These are phyloP conservation scores for Agapornis canus DNA, from an alignment of 2,797 vertebrate species.

Conservation along the genomic window DNA sequence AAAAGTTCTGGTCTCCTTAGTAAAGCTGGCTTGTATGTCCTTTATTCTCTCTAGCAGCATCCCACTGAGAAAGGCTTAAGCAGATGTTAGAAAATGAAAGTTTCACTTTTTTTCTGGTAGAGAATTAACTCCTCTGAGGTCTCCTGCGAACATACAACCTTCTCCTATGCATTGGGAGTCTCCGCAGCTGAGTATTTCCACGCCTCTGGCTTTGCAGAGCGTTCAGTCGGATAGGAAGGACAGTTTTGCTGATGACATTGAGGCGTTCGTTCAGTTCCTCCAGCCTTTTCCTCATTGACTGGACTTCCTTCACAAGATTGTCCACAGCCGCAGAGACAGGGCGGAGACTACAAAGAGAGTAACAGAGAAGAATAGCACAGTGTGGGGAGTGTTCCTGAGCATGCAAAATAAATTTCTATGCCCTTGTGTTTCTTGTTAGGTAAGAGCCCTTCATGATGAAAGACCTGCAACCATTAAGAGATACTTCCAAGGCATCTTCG, in stretches of 20 bases:
- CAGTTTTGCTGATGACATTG: slow-evolving; percentile 75
- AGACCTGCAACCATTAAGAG: not conserved
- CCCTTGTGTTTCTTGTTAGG: not conserved
- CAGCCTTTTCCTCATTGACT: slow-evolving; percentile 85
- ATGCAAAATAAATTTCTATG: not conserved
- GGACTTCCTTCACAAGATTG: slow-evolving; percentile 88
- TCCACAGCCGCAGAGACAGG: slow-evolving; percentile 88
- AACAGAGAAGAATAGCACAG: not conserved
- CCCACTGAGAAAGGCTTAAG: not conserved
- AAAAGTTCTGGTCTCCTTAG: not conserved
- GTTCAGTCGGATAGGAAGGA: slow-evolving; percentile 30
- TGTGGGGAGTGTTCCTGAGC: not conserved
- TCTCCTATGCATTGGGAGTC: slow-evolving; percentile 35
- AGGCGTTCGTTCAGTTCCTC: slow-evolving; percentile 87
- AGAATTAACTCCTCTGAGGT: slow-evolving; percentile 30
- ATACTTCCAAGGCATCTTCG: not conserved
- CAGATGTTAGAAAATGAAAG: not conserved
- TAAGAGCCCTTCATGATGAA: not conserved
- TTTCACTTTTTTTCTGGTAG: not conserved
- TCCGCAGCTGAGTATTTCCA: slow-evolving; percentile 40
- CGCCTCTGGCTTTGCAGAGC: slow-evolving; percentile 58
- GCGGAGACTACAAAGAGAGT: slow-evolving; percentile 81
- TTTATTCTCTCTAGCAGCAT: not conserved
- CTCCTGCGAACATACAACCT: slow-evolving; percentile 47
- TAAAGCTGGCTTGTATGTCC: not conserved